Percentiles rank a stretch among this genome's conserved stretches.
Evolutionary conservation across 2,113 vertebrate genomes (phyloP).

Genomic region (Corvus moneduloides): DNA sequence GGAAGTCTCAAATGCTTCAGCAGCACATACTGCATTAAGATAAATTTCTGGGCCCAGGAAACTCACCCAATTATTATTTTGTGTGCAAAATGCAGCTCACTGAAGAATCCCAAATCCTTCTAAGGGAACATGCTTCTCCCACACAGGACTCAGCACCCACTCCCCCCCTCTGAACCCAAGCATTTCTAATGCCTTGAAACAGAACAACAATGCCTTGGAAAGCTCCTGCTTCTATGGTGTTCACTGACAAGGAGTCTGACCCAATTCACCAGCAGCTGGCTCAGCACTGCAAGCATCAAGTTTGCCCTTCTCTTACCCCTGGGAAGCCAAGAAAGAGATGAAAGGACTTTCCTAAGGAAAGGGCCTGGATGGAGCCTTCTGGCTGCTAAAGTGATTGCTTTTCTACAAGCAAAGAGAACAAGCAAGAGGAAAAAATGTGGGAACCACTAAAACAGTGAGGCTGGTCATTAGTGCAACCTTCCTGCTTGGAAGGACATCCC

Average conservation of each 20-base stretch:
- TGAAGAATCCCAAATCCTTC: not conserved
- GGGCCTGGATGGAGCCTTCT: not conserved
- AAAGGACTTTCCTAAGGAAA: not conserved
- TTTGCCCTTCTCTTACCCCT: not conserved
- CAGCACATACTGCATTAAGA: not conserved
- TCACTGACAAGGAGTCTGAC: not conserved
- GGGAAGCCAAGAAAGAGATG: not conserved
- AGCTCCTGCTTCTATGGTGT: not conserved
- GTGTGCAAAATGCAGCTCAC: not conserved
- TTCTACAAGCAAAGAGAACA: not conserved
- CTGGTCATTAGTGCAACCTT: not conserved
- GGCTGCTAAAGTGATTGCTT: not conserved
- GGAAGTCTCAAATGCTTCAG: not conserved
- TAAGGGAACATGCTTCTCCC: not conserved
- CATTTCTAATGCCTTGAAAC: not conserved
- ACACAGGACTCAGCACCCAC: accelerated
- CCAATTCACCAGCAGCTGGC: not conserved
- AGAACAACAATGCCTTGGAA: not conserved
- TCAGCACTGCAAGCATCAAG: not conserved
- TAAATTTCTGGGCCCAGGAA: not conserved
- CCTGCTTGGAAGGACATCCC: not conserved
- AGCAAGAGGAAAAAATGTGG: not conserved
- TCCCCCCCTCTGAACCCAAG: accelerated
- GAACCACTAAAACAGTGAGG: not conserved
- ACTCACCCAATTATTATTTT: not conserved